Percentiles rank a stretch among this genome's conserved stretches.
phyloP scores from a whole-genome alignment of 2,888 invertebrate species.

The Papilio protenor region DNA sequence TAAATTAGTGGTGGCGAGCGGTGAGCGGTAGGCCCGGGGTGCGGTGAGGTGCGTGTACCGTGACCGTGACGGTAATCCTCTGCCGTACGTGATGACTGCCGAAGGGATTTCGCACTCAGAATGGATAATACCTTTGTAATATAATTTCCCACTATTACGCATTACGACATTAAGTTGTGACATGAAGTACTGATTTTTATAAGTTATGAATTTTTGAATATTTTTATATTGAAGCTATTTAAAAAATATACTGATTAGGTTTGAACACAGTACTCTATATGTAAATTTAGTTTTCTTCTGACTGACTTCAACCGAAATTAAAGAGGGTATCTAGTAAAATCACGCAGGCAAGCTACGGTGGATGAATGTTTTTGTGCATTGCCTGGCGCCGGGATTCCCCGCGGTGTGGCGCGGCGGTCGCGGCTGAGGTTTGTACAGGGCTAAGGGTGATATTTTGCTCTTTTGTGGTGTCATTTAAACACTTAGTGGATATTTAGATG shows the following conservation, averaged over 20 bases:
- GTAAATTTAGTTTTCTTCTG: no score
- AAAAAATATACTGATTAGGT: no score
- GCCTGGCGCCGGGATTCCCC: conserved; percentile 29
- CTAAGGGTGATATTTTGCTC: conserved; percentile 36
- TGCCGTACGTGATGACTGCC: conserved; percentile 56
- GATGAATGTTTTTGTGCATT: conserved; percentile 38
- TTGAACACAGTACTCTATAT: no score
- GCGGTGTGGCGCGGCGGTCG: conserved; percentile 38
- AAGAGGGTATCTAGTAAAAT: not conserved
- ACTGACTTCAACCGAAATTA: not conserved
- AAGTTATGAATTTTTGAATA: not conserved
- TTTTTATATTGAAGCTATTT: no score
- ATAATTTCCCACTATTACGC: conserved; percentile 29
- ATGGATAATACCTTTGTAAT: conserved; percentile 36
- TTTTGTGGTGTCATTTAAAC: conserved; percentile 35
- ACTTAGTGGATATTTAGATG: conserved; percentile 21
- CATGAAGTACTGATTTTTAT: not conserved
- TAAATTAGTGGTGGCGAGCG: conserved; percentile 54
- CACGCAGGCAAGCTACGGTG: not conserved
- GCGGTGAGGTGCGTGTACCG: conserved; percentile 66
- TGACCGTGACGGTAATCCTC: conserved; percentile 61
- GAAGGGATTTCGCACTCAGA: conserved; percentile 49
- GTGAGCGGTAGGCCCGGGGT: conserved; percentile 58
- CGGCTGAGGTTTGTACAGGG: conserved; percentile 22
- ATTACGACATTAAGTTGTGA: conserved; percentile 1